Evolutionary conservation across 2,113 vertebrate species (phyloP), one percentile per base, ranked within the genome.

Genomic region (Oenanthe melanoleuca): DNA sequence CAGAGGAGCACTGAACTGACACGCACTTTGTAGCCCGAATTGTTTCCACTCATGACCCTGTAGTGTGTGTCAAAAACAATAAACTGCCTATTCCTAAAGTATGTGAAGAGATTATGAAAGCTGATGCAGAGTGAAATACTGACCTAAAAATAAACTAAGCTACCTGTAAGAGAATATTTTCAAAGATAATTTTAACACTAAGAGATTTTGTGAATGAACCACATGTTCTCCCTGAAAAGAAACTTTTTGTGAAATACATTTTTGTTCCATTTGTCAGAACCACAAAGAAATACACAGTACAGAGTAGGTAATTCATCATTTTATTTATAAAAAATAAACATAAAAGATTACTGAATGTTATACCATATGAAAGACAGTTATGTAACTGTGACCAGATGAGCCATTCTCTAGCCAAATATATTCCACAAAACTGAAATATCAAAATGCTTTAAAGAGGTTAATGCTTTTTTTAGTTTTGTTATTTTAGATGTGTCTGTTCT

Each of bases 11-110:
- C 87, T 97, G 94, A 97, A 95, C 92, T 96, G 95, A 96, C 93
- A 89, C 94, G 93, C 80, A 97, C 93, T 97, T 96, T 97, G 92
- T 91, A 97, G 96, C 50, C 91, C n/a, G 66, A 96, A 97, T 96
- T 97, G 94, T 96, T 98, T 97, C 97, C 92, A 97, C 86, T 86
- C 84, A 93, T 96, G 96, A 96, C 92, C 96, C 92, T 95, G 86
- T 63, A 82, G 74, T 81, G 86, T 85, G 75, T 95, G 86, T 97
- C 95, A 95, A 92, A 97, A 94, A 96, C 93, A 97, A 97, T 95
- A 94, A 97, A 86, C 96, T 95, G 91, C 63, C 73, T 93, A 80
- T 94, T 97, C 86, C 91, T 92, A 75, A 95, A 96, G 91, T 96
- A 96, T 92, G 86, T 73, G 80, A 96, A 96, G 88, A 96, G 95